A percentile compares a stretch with the other conserved stretches of the same genome.
Conservation (phyloP, 2,888 invertebrate genomes). For the Mimachlamys varia region DNA sequence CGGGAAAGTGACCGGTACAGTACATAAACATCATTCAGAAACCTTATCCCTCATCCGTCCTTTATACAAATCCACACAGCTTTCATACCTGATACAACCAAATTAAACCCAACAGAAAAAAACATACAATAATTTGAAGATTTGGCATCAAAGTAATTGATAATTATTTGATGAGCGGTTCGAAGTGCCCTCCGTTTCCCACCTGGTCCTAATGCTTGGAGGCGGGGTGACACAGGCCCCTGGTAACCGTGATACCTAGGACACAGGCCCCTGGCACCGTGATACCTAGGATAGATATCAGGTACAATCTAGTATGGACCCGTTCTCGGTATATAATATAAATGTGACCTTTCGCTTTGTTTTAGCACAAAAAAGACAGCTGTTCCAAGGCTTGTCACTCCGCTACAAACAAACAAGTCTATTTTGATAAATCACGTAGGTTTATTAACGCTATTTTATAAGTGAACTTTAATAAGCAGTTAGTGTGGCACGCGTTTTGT, state of each 20-base stretch:
- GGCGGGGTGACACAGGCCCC: background rate
- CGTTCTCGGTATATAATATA: background rate
- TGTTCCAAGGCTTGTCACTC: background rate
- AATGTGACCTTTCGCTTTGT: background rate
- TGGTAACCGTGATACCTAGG: background rate
- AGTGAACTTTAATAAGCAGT: too few species aligned
- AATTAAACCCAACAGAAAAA: background rate
- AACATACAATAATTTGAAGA: background rate
- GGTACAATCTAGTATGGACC: background rate
- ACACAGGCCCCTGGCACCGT: background rate
- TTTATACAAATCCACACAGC: background rate
- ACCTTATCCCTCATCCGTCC: background rate
- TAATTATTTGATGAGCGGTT: constrained; percentile 1
- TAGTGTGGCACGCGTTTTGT: too few species aligned
- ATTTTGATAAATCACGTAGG: too few species aligned
- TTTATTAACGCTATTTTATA: too few species aligned
- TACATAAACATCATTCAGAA: background rate
- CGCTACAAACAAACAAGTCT: background rate
- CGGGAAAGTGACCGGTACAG: background rate
- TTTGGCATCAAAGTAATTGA: background rate
- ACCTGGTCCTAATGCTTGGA: background rate
- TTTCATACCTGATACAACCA: background rate
- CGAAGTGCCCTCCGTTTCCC: background rate
- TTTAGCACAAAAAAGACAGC: background rate
- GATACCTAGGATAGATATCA: background rate